Base-by-base conservation (phyloP, 2,888 invertebrate species). In the Patella ulyssiponensis region DNA sequence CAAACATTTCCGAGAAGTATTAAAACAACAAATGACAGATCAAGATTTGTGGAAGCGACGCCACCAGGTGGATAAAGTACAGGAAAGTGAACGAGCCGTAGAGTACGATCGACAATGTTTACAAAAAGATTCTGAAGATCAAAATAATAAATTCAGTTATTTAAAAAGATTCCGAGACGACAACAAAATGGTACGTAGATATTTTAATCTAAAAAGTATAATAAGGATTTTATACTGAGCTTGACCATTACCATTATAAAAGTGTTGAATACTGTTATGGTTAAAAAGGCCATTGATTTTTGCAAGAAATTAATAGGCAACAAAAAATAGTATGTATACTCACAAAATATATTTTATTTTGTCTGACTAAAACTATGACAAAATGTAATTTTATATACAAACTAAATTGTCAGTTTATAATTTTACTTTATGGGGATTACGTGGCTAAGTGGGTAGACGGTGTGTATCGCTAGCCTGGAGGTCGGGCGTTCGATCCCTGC, bases 21-120 rank as follows among this genome's bases (percentile, higher is more conserved):
- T 91, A 51, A 90, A 91, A 76, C 88, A 90, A 74, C 91, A 91
- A 82, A 91, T 91, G 90, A 74, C 84, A 7, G 90, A 91, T 78
- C 79, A 81, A 75, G 87, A 87, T 64, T 52, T 56, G 9, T 79
- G 78, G 71, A 83, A 83, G 44, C 81, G 77, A 58, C 80, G 81
- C 17, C 79, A 81, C 20, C 78, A 86, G 52, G 77, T 81, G 58
- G 82, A 85, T 20, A 88, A 87, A 77, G 80, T 86, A 20, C 75
- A 81, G 70, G 91, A 91, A 77, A 89, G 88, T 69, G 86, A 87
- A 52, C 81, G 78, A 64, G 89, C 90, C 2, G 85, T 89, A 27
- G 84, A 85, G 15, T 86, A 87, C 56, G 91, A 91, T 78, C 79
- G 81, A 20, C 81, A 87, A 20, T 87, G 88, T 83, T 75, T 83